Evolutionary conservation across 2,797 vertebrate genomes (phyloP), one percentile per base, ranked within the genome.

Genomic region (Sardinella longiceps): DNA sequence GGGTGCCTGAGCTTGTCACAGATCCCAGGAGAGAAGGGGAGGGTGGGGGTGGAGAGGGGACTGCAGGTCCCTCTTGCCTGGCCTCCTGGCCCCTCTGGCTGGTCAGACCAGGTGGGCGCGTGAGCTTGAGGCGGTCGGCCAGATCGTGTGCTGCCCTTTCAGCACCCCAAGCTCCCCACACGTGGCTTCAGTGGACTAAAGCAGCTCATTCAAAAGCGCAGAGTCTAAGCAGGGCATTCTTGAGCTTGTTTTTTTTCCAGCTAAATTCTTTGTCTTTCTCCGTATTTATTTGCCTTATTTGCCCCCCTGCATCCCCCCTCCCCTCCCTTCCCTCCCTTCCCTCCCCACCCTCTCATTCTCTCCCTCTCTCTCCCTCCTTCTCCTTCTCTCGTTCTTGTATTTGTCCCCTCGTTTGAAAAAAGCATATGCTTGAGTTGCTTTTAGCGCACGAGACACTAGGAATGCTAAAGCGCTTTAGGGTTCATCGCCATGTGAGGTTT

Each of bases 401-500:
- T 70, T 18, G 33, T 43, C 33, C 66, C 15, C 15, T 39, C 70
- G 2, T 77, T 77, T 20, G 33, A 23, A 33, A 33, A 39, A 39
- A 23, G 37, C 70, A 77, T 77, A 77, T 43, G 70, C 70, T 43
- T 23, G 37, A 77, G 20, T 39, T 77, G 33, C 15, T 39, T 77
- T 43, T 43, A 77, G 70, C 10, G 37, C 70, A 77, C 70, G 6
- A 5, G 33, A 23, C 18, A 43, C 70, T 9, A 33, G 33, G 70
- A 77, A 77, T 43, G 70, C 70, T 77, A 77, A 77, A 43, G 70
- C 37, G 33, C 37, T 33, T 77, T 43, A 77, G 33, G 33, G 20
- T 77, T 77, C 37, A 77, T 77, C 15, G 33, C 70, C 37, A 77
- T 77, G 70, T 77, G 70, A 77, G 18, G 33, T 77, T 74, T 77